These are phyloP conservation scores for Pristiophorus japonicus DNA, from an alignment of 2,113 vertebrate genomes.

Conservation along the genomic window DNA sequence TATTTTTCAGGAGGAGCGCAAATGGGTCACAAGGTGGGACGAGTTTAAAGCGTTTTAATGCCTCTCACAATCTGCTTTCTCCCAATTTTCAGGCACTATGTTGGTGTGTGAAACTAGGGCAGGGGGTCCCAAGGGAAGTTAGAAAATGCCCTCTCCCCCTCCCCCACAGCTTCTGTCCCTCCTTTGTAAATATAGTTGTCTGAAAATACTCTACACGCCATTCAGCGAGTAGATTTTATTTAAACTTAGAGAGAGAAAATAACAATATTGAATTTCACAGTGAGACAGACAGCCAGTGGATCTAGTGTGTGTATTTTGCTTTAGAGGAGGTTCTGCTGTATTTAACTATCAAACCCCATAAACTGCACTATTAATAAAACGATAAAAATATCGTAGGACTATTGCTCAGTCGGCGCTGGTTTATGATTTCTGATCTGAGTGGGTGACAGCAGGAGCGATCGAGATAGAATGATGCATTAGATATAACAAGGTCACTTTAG, in stretches of 20 bases:
- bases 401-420: neutral
- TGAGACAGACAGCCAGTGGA: neutral
- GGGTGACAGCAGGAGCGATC: neutral
- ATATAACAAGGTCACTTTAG: slow-evolving; percentile 20
- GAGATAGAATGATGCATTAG: neutral
- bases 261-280: neutral
- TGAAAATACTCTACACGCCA: neutral
- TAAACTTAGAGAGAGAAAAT: neutral
- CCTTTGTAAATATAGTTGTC: neutral
- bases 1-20: neutral
- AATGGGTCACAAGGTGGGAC: neutral
- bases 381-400: neutral
- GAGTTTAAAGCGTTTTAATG: neutral
- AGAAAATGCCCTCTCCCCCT: neutral
- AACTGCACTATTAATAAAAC: neutral
- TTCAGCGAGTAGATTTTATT: neutral
- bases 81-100: neutral
- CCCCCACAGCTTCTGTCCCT: too few species aligned
- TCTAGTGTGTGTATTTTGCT: neutral
- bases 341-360: neutral
- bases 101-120: neutral
- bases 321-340: neutral
- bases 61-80: too few species aligned
- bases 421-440: neutral
- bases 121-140: neutral